Conservation (phyloP, 2,113 vertebrate species). For the Peromyscus polionotus region DNA sequence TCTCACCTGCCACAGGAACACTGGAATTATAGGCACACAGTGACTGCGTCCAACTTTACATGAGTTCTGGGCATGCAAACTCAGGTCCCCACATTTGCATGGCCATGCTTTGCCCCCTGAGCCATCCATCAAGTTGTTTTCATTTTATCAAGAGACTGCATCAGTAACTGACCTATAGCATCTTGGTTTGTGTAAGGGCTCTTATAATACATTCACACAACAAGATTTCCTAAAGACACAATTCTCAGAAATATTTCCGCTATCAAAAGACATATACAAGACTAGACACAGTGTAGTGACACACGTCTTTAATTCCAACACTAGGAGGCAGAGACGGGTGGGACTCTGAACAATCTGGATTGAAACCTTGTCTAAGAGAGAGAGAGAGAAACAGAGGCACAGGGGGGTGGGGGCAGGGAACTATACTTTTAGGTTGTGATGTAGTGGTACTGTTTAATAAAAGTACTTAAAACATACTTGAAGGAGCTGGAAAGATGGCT, state of each 20-base stretch:
- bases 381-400: neutral
- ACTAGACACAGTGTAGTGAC: neutral
- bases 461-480: conserved; percentile 39
- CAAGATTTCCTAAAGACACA: neutral
- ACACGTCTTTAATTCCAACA: neutral
- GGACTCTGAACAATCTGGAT: no score
- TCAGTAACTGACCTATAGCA: neutral
- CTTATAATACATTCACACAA: neutral
- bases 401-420: neutral
- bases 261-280: neutral
- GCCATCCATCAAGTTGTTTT: no score
- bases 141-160: neutral
- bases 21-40: neutral
- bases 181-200: neutral
- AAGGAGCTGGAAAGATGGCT: neutral
- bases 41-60: neutral
- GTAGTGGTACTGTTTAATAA: conserved; percentile 41
- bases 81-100: neutral
- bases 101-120: neutral
- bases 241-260: neutral
- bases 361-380: neutral
- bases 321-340: neutral
- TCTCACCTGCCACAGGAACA: neutral
- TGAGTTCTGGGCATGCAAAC: neutral
- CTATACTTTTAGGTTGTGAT: conserved; percentile 10